Evolutionary conservation across 2,113 vertebrate species (phyloP).

Genomic region (Tetraodon nigroviridis): DNA sequence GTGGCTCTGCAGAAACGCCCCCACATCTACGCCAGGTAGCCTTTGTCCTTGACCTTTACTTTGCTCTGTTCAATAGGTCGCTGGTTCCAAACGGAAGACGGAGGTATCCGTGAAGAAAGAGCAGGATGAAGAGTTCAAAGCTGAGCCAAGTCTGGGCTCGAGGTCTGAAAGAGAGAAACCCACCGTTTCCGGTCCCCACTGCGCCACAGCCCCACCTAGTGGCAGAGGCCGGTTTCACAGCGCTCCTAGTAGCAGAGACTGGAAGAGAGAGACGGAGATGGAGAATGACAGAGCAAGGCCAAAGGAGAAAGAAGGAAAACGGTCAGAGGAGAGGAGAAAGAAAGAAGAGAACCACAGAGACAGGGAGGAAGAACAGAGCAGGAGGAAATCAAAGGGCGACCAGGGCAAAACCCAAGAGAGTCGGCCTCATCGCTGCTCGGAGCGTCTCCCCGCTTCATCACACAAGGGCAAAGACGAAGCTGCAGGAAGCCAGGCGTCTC

Average conservation of each 20-base stretch:
- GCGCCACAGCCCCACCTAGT: conserved; percentile 47
- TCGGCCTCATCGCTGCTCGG: not conserved
- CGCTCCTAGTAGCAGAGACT: conserved; percentile 20
- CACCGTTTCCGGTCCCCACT: conserved; percentile 42
- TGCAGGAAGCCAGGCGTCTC: conserved; percentile 37
- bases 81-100: conserved; percentile 85
- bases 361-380: conserved; percentile 2
- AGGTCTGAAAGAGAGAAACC: conserved; percentile 50
- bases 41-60: not conserved
- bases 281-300: conserved; percentile 11
- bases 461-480: conserved; percentile 12
- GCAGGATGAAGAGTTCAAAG: conserved; percentile 61
- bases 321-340: conserved; percentile 24
- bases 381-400: conserved; percentile 41
- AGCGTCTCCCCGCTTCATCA: conserved; percentile 1
- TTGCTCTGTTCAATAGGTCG: conserved; percentile 62
- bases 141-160: not conserved
- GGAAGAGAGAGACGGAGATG: conserved; percentile 63
- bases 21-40: not conserved
- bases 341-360: conserved; percentile 45
- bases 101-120: conserved; percentile 85
- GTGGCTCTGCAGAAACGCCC: conserved; percentile 57
- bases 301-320: conserved; percentile 5
- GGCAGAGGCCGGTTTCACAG: conserved; percentile 12
- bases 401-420: conserved; percentile 66